Base-by-base conservation (phyloP, 2,888 invertebrate genomes). In the Caenorhabditis wallacei region DNA sequence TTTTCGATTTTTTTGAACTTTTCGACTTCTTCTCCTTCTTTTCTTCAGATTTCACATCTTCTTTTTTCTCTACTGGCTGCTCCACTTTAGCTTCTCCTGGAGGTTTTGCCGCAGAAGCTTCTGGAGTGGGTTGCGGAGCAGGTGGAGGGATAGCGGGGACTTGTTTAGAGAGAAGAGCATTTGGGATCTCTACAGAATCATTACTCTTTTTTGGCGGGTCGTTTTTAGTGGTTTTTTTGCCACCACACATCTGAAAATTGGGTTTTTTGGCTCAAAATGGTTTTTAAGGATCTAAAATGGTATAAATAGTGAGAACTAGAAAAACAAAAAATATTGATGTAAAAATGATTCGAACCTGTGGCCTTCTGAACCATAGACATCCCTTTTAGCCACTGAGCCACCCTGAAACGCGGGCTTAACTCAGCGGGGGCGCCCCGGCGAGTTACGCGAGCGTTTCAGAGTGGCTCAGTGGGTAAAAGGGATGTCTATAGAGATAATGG, bases 1-100 rank as follows among this genome's bases (percentile, higher is more conserved):
- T 53, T 40, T 40, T 22, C 20, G 59, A 59, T n/a, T 61, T 59
- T 22, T 59, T 59, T 22, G 59, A 59, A n/a, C 46, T 59, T 16
- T 59, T 59, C 40, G 8, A 30, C 10, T 35, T 22, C 11, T 59
- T 61, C 22, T 40, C 20, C 40, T 61, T 40, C 20, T 61, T 61
- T 22, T 43, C 40, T 1, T 1, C 22, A 0, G 35, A 13, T 22
- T 61, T 40, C 40, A 37, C 61, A 8, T 43, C 61, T 1, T 24
- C 37, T n/a, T 46, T 40, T 13, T 40, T 40, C 40, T 40, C 40
- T 40, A 13, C 40, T 4, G 40, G 59, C 2, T 40, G 4, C 40
- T 40, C 40, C 11, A 13, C 40, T 4, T 22, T 40, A 11, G 16
- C 59, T 16, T 1, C 30, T 1, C 13, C 13, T 16, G 40, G 30